Conservation (phyloP, 2,888 invertebrate genomes). For the Incurvaria masculella region DNA sequence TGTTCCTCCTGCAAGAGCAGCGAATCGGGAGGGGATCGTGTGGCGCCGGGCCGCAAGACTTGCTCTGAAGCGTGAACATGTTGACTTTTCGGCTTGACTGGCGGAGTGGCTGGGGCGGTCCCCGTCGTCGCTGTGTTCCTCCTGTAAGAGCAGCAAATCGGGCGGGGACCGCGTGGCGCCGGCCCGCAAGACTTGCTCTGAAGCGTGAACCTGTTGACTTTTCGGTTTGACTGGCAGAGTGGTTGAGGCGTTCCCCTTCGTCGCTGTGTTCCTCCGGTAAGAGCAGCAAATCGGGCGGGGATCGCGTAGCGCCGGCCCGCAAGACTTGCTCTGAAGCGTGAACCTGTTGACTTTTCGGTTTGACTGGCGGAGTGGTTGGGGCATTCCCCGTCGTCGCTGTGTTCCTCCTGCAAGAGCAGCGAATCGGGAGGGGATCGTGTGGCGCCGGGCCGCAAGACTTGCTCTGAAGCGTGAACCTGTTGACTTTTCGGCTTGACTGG, state of each 20-base stretch:
- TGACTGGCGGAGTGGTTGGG: conserved; percentile 15
- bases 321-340: too few relatives aligned
- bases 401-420: conserved; percentile 58
- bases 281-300: too few relatives aligned
- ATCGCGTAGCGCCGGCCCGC: too few relatives aligned
- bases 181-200: conserved; percentile 25
- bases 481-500: too few relatives aligned
- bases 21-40: conserved; percentile 27
- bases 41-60: too few relatives aligned
- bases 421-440: conserved; percentile 50
- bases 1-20: conserved; percentile 38
- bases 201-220: conserved; percentile 70
- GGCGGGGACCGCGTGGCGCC: conserved; percentile 40
- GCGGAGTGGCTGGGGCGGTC: conserved; percentile 30
- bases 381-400: conserved; percentile 60
- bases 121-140: conserved; percentile 62
- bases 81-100: too few relatives aligned
- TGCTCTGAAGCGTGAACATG: too few relatives aligned
- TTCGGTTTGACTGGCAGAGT: too few relatives aligned
- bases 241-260: too few relatives aligned
- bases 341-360: too few relatives aligned
- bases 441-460: conserved; percentile 29
- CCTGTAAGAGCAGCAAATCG: conserved; percentile 57
- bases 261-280: too few relatives aligned
- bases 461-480: conserved; percentile 63